Base-by-base conservation (phyloP, 2,797 vertebrate genomes). In the Lophotriccus pileatus region DNA sequence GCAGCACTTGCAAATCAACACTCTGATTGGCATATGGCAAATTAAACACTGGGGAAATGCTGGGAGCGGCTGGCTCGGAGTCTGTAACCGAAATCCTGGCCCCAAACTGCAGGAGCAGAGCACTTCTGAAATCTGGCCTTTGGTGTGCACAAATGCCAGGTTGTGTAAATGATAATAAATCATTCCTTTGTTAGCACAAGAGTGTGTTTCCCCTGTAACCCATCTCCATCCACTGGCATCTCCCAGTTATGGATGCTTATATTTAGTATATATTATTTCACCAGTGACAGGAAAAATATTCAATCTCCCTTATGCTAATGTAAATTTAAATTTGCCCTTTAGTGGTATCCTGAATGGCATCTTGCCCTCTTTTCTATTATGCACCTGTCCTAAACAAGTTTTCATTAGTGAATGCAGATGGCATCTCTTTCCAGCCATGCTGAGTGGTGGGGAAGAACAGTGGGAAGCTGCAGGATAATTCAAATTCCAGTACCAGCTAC, bases 11-110 rank as follows among this genome's bases (percentile, higher is more conserved):
- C 88, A 89, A 94, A 97, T 95, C 93, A 94, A 90, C 88, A 23
- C 91, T 80, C 91, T 96, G 96, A 96, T 90, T 94, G 95, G 91
- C 95, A 96, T 90, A 95, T 90, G 95, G 95, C 94, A 95, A 97
- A 97, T 96, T 94, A 94, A 97, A 83, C 95, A 83, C 90, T 21
- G 52, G 93, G 91, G 91, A 94, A 80, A 84, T 0, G 19, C 77
- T 0, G 50, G 87, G 91, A 92, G 74, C 25, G 79, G 87, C 93
- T 97, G 95, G 95, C 95, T 94, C 37, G 0, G 39, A 63, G 77
- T 79, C 80, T 74, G 77, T n/a, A 20, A 19, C 68, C 8, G 30
- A 83, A 96, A 94, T 86, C 56, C 94, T 94, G 91, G 95, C 84
- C 94, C 86, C 64, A 64, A 78, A 90, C 86, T 92, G 84, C 84